phyloP scores from a whole-genome alignment of 2,888 invertebrate species.

The Hydrotaea diabolus region DNA sequence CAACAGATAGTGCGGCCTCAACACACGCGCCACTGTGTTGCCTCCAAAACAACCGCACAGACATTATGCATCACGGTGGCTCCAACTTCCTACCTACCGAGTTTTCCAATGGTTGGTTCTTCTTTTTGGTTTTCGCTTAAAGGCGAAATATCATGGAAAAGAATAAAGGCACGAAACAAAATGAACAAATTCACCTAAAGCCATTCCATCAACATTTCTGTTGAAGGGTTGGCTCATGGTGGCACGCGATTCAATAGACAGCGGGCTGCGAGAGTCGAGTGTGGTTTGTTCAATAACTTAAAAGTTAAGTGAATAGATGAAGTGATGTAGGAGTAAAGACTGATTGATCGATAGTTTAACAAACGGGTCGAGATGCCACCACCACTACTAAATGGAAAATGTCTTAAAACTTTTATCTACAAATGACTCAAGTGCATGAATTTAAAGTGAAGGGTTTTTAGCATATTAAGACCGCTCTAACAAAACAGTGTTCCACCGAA shows the following conservation, averaged over 20 bases:
- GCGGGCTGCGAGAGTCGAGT: neutral
- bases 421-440: neutral
- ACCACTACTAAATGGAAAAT: neutral
- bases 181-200: neutral
- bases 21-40: no score
- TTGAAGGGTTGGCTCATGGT: neutral
- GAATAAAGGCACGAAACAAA: neutral
- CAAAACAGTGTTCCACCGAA: neutral
- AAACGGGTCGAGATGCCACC: neutral
- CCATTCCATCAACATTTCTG: neutral
- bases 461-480: neutral
- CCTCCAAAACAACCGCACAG: neutral
- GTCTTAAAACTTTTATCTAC: neutral
- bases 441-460: neutral
- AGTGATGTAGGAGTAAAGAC: conserved; percentile 3
- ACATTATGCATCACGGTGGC: neutral
- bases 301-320: conserved; percentile 21
- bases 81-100: neutral
- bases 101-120: neutral
- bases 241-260: neutral
- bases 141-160: conserved; percentile 24
- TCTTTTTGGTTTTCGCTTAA: neutral
- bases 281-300: conserved; percentile 14
- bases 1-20: no score
- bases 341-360: conserved; percentile 22